Conservation (phyloP, 2,113 vertebrate species). For the Parotia lawesii region DNA sequence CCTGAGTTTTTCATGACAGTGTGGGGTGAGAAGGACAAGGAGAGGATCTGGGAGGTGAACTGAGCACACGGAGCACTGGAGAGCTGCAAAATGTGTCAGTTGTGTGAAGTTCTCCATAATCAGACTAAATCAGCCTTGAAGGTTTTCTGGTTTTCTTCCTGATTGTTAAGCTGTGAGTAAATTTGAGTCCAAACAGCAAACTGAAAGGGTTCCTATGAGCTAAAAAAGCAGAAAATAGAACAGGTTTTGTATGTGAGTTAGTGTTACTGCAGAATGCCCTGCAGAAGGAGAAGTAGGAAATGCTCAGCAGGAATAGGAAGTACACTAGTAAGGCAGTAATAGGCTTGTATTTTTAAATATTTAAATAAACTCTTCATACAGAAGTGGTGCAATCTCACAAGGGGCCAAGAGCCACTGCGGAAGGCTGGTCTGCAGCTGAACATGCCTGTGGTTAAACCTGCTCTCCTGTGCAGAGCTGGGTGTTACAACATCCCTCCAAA, state of each 20-base stretch:
- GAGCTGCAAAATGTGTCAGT: not conserved
- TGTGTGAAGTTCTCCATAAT: not conserved
- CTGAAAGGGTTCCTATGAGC: not conserved
- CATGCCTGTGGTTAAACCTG: not conserved
- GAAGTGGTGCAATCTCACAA: constrained; percentile 39
- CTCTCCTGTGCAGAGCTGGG: not conserved
- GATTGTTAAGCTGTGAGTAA: not conserved
- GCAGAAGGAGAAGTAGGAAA: constrained; percentile 59
- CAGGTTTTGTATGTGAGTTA: not conserved
- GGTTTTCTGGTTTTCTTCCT: not conserved
- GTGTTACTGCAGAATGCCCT: not conserved
- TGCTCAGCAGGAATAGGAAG: constrained; percentile 39
- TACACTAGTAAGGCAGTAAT: not conserved
- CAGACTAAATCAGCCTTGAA: not conserved
- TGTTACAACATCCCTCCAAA: not conserved
- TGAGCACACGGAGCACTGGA: not conserved
- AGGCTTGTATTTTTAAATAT: constrained; percentile 62
- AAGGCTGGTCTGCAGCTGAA: not conserved
- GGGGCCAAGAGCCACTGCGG: not conserved
- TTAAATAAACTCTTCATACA: constrained; percentile 32
- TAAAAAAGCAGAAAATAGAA: not conserved
- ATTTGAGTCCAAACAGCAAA: not conserved
- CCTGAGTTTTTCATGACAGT: not conserved
- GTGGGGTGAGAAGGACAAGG: not conserved
- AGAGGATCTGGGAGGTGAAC: not conserved